Conservation (phyloP, 2,113 vertebrate species). For the Proteles cristata region DNA sequence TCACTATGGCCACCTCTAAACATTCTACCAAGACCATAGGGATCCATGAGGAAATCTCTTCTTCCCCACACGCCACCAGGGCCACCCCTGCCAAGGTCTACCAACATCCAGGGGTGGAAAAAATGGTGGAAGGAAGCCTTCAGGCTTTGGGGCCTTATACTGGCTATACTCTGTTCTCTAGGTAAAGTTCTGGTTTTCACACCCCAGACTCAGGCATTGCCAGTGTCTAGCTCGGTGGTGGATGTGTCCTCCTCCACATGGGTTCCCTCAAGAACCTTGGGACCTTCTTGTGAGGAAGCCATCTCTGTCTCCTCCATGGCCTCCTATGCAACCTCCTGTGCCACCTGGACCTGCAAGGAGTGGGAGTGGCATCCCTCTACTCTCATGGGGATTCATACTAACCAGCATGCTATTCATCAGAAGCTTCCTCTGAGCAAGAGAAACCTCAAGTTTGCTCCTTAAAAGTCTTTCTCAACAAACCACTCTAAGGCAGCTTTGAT, state of each 20-base stretch:
- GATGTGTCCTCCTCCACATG: slow-evolving; percentile 90
- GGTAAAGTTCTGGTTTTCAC: slow-evolving; percentile 97
- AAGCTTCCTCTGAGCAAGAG: slow-evolving; percentile 89
- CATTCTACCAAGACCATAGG: slow-evolving; percentile 84
- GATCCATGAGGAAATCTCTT: slow-evolving; percentile 92
- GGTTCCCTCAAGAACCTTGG: slow-evolving; percentile 87
- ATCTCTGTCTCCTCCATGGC: slow-evolving; percentile 86
- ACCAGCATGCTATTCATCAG: slow-evolving; percentile 90
- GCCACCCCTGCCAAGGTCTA: slow-evolving; percentile 92
- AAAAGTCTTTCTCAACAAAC: slow-evolving; percentile 94
- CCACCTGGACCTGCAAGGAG: slow-evolving; percentile 85
- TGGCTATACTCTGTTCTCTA: slow-evolving; percentile 98
- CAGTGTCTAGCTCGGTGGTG: slow-evolving; percentile 94
- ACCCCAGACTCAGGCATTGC: slow-evolving; percentile 94
- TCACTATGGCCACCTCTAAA: not conserved
- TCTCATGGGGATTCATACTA: slow-evolving; percentile 88
- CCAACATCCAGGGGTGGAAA: slow-evolving; percentile 93
- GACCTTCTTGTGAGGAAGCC: slow-evolving; percentile 91
- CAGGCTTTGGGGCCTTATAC: slow-evolving; percentile 95
- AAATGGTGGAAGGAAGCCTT: slow-evolving; percentile 80
- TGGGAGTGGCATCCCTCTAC: slow-evolving; percentile 86
- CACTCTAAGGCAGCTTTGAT: slow-evolving; percentile 88
- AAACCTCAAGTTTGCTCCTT: slow-evolving; percentile 90
- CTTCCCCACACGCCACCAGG: slow-evolving; percentile 93
- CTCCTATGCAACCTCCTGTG: slow-evolving; percentile 84